Conservation (phyloP, 2,888 invertebrate genomes). For the Lordiphosa andalusiaca region DNA sequence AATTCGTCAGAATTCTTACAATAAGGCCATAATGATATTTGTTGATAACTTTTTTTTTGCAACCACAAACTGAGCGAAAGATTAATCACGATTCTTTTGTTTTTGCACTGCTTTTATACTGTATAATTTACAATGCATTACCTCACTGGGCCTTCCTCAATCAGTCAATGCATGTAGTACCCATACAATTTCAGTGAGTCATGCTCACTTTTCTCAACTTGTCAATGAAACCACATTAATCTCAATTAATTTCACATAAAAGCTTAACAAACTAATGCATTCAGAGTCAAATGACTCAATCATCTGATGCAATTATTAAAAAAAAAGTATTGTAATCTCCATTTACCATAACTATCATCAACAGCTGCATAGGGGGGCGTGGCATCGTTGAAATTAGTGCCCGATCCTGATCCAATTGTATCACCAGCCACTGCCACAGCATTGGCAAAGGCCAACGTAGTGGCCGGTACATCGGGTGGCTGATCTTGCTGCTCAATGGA, state of each 20-base stretch:
- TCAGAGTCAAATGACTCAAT: background rate
- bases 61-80: no score
- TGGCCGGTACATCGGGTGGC: constrained; percentile 70
- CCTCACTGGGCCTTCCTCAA: no score
- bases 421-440: constrained; percentile 59
- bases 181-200: no score
- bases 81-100: no score
- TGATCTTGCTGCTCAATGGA: constrained; percentile 78
- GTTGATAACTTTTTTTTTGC: no score
- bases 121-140: no score
- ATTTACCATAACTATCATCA: constrained; percentile 76
- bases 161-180: no score
- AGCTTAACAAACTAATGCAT: background rate
- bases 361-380: constrained; percentile 76
- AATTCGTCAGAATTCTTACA: no score
- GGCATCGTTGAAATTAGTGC: constrained; percentile 54
- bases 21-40: no score
- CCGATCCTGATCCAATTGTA: constrained; percentile 31
- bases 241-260: background rate
- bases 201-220: background rate
- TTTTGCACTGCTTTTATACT: no score
- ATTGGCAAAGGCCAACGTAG: constrained; percentile 73
- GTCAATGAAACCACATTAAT: constrained; percentile 1
- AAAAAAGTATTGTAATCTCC: constrained; percentile 3
- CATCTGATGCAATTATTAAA: background rate